These are phyloP conservation scores for Neoascia interrupta DNA, from an alignment of 2,888 invertebrate genomes.

Conservation along the genomic window DNA sequence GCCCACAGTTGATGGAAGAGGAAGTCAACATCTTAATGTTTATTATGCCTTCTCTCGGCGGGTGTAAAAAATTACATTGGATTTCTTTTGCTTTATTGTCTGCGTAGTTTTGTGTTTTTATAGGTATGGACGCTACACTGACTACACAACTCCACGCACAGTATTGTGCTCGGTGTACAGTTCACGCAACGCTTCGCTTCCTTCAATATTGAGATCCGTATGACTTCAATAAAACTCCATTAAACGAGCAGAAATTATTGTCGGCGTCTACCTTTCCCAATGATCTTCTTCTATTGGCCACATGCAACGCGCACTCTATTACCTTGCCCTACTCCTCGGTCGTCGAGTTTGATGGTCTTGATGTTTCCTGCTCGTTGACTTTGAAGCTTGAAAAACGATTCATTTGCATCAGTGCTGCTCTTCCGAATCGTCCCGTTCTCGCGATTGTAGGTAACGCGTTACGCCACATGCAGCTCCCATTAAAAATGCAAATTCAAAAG, in stretches of 20 bases:
- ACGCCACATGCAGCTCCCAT: slow-evolving; percentile 45
- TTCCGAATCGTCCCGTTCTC: not conserved
- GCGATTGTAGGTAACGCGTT: slow-evolving; percentile 7
- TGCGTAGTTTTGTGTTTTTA: not conserved
- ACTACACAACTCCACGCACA: slow-evolving; percentile 5
- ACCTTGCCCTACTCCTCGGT: not conserved
- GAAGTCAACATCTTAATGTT: slow-evolving; percentile 10
- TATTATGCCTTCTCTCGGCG: slow-evolving; percentile 23
- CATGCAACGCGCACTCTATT: not conserved
- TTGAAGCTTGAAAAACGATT: slow-evolving; percentile 30
- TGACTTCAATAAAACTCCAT: slow-evolving; percentile 28
- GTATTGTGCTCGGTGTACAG: slow-evolving; percentile 5
- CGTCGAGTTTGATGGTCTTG: not conserved
- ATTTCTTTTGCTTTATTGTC: too few species aligned
- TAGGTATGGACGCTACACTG: slow-evolving; percentile 3
- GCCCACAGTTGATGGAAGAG: not conserved
- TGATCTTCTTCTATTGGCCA: not conserved
- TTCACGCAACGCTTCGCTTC: slow-evolving; percentile 28
- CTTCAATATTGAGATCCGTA: slow-evolving; percentile 4
- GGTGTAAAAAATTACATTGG: slow-evolving; percentile 31
- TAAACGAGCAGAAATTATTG: slow-evolving; percentile 21
- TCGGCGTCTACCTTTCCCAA: slow-evolving; percentile 1
- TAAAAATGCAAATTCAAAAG: slow-evolving; percentile 38
- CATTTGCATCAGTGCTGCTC: slow-evolving; percentile 4
- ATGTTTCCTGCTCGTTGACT: slow-evolving; percentile 38